phyloP scores from a whole-genome alignment of 92 coral and sea anemone genomes.

The Blastomussa wellsi region DNA sequence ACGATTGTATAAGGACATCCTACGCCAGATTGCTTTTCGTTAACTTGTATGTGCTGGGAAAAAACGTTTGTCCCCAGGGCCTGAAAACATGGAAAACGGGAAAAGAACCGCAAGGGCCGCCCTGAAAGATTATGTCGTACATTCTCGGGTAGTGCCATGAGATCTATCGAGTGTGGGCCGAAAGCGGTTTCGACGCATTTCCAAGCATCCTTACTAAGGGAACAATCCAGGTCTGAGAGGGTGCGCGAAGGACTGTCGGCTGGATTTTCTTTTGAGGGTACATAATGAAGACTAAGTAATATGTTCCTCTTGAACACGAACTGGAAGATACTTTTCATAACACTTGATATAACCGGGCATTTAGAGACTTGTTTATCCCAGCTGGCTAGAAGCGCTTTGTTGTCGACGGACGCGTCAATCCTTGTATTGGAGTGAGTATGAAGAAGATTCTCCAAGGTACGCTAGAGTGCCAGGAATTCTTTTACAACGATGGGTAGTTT shows the following conservation, averaged over 20 bases:
- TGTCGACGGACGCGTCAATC: conserved; percentile 30
- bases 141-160: conserved; percentile 18
- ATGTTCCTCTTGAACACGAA: neutral
- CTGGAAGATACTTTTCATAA: neutral
- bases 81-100: conserved; percentile 17
- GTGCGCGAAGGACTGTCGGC: conserved; percentile 35
- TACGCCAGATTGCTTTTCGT: no score
- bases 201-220: conserved; percentile 11
- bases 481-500: conserved; percentile 26
- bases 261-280: conserved; percentile 17
- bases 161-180: conserved; percentile 28
- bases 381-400: conserved; percentile 17
- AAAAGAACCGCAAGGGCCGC: conserved; percentile 13
- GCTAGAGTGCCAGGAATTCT: conserved; percentile 17
- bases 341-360: neutral
- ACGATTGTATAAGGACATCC: no score
- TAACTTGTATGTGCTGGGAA: no score
- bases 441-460: neutral
- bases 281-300: neutral
- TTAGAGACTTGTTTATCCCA: conserved; percentile 36
- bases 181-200: neutral
- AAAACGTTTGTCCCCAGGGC: conserved; percentile 4
- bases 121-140: neutral
- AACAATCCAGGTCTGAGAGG: conserved; percentile 19
- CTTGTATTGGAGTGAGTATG: conserved; percentile 1